A percentile compares a stretch with the other conserved stretches of the same genome.
Evolutionary conservation across 2,888 invertebrate genomes (phyloP).

Genomic region (Meiosimyza platycephala): DNA sequence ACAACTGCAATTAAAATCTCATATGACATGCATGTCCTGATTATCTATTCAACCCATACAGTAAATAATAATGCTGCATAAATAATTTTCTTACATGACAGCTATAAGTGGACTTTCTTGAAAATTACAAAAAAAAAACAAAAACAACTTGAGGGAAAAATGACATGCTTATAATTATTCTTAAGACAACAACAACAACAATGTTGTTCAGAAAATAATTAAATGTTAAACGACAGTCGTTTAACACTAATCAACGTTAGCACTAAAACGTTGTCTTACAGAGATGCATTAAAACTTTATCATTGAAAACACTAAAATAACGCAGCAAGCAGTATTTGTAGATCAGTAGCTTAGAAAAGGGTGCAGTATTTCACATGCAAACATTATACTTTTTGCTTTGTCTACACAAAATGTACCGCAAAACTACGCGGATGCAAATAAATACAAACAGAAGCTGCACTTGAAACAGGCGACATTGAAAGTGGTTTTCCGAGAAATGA

Average conservation of each 20-base stretch:
- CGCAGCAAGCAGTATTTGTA: too few species aligned
- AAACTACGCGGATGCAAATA: too few species aligned
- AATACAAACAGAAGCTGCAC: too few species aligned
- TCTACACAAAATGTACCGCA: too few species aligned
- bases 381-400: not conserved
- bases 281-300: constrained; percentile 8
- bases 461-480: too few species aligned
- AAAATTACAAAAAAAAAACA: constrained; percentile 23
- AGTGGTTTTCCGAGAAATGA: too few species aligned
- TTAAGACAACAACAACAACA: constrained; percentile 7
- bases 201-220: constrained; percentile 11
- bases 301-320: too few species aligned
- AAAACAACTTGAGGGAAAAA: not conserved
- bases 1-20: not conserved
- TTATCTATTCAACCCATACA: not conserved
- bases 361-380: constrained; percentile 16
- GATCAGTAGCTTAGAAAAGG: not conserved
- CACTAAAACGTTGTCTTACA: constrained; percentile 12
- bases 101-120: constrained; percentile 15
- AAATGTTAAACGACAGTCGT: constrained; percentile 27
- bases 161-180: constrained; percentile 22
- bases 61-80: constrained; percentile 18
- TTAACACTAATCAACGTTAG: constrained; percentile 31
- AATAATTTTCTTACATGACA: constrained; percentile 31
- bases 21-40: constrained; percentile 21